Evolutionary conservation across 2,113 vertebrate genomes (phyloP).

Genomic region (Ursus arctos): DNA sequence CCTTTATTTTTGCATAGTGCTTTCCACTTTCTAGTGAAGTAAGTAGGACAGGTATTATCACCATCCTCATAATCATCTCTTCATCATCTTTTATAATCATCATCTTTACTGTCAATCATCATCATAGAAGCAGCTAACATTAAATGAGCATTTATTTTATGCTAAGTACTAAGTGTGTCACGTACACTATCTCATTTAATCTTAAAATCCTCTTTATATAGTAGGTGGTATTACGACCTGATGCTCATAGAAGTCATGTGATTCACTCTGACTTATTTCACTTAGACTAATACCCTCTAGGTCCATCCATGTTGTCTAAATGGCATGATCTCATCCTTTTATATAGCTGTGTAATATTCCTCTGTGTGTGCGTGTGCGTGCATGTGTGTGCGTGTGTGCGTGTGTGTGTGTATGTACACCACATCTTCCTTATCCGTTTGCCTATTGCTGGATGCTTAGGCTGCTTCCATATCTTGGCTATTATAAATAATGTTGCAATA

Average conservation of each 20-base stretch:
- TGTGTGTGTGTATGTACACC: no score
- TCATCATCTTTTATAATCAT: background rate
- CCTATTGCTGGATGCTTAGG: background rate
- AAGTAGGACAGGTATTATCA: background rate
- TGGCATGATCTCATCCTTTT: background rate
- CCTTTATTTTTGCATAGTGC: background rate
- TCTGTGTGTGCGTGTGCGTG: background rate
- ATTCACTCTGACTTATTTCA: background rate
- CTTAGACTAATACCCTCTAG: background rate
- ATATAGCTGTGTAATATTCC: background rate
- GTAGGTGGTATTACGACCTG: background rate
- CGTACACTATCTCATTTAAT: background rate
- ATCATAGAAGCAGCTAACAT: background rate
- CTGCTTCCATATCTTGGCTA: background rate
- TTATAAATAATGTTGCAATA: background rate
- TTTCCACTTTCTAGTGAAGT: background rate
- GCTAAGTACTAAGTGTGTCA: background rate
- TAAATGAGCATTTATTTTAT: background rate
- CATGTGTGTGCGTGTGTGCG: background rate
- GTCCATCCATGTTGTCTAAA: background rate
- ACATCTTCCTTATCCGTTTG: background rate
- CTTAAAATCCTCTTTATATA: background rate
- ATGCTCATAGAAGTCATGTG: background rate
- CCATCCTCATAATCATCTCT: background rate
- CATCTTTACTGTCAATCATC: background rate